Base-by-base conservation (phyloP, 2,113 vertebrate species). In the Lophotis ruficrista region DNA sequence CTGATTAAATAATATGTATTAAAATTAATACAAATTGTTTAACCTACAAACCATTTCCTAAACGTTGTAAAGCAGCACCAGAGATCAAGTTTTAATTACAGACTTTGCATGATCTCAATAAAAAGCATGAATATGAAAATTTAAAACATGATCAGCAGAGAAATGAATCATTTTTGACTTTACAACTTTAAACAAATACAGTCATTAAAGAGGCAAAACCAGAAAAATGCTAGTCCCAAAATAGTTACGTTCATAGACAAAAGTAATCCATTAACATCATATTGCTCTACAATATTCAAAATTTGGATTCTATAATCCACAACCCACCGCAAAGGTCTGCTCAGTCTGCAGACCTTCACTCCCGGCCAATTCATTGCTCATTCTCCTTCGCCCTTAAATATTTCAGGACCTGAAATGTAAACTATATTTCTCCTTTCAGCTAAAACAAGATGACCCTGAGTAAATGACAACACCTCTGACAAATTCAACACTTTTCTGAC, bases 401-500 rank as follows among this genome's bases (percentile, higher is more conserved):
- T 96, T 97, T 97, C 97, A 97, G 91, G 62, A 97, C 96, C 97
- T 97, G 91, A 96, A 97, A 95, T 95, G 61, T 81, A 97, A 98
- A 98, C 98, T 97, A 96, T 96, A 97, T 51, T 69, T 48, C 94
- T 97, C 96, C 96, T 98, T 98, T 96, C 97, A 97, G 97, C 97
- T 98, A 96, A 96, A 97, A 96, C 93, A 96, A 97, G 96, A 97
- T 76, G 92, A 96, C 97, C 97, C 98, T 94, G 84, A 98, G 97
- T 97, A 94, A 98, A 97, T 89, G 89, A 93, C 94, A 98, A 97
- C 94, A 91, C 95, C 91, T 96, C 96, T 97, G 96, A 98, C 98
- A 98, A 98, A 98, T 98, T 97, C 97, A 98, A 95, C 97, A 95
- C 98, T 98, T 98, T 97, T 97, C 97, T 98, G 97, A 98, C 96